phyloP scores from a whole-genome alignment of 2,797 vertebrate species.

The Mycteria americana region DNA sequence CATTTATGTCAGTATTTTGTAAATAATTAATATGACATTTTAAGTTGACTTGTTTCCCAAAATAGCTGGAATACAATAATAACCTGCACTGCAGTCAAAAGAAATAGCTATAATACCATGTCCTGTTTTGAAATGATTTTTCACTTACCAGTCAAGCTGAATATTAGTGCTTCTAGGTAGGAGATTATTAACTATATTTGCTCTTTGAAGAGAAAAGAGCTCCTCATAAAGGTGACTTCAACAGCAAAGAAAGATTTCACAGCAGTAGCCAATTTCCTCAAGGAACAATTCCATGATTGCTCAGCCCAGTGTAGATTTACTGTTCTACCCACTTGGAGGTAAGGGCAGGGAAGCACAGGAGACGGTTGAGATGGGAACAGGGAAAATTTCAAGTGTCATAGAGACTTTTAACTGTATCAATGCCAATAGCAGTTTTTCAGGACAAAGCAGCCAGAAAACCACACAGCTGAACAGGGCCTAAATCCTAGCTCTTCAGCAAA shows the following conservation, averaged over 20 bases:
- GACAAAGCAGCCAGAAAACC: not conserved
- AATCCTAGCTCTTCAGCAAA: not conserved
- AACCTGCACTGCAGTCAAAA: not conserved
- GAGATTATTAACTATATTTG: not conserved
- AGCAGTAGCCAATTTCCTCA: conserved; percentile 1
- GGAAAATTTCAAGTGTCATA: not conserved
- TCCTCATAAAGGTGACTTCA: not conserved
- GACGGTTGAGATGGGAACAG: not conserved
- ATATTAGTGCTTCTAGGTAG: conserved; percentile 20
- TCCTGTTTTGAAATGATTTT: conserved; percentile 18
- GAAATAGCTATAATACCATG: not conserved
- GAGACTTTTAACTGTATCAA: not conserved
- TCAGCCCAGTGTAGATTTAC: not conserved
- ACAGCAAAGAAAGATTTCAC: not conserved
- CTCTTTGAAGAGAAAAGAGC: not conserved
- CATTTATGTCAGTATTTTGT: conserved; percentile 64
- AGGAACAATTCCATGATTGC: not conserved
- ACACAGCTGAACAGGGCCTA: not conserved
- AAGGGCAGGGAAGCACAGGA: not conserved
- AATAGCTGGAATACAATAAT: conserved; percentile 25
- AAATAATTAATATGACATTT: conserved; percentile 73
- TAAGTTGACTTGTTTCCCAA: conserved; percentile 69
- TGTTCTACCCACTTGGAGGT: not conserved
- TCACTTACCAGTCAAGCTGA: conserved; percentile 9
- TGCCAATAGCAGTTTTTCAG: not conserved